These are phyloP conservation scores for Cassiopea xamachana DNA, from an alignment of 30 jellyfish, hydroid and myxozoan species.

Conservation along the genomic window DNA sequence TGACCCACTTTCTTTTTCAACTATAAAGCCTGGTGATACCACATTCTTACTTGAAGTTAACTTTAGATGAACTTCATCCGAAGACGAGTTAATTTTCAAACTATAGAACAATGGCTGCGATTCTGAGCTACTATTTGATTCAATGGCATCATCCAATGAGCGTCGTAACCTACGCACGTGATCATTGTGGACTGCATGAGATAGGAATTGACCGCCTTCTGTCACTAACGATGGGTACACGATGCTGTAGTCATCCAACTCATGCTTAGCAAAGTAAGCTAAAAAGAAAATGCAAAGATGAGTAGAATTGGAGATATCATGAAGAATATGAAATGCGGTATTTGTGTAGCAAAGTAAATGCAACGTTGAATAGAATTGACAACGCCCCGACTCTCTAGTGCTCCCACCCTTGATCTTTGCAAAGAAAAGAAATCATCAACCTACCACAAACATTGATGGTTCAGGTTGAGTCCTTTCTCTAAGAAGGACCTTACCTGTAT, in stretches of 20 bases:
- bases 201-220: constrained; percentile 47
- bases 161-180: constrained; percentile 78
- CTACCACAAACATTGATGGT: too few relatives aligned
- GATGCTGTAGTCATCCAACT: constrained; percentile 70
- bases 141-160: constrained; percentile 43
- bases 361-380: too few relatives aligned
- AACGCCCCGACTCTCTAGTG: too few relatives aligned
- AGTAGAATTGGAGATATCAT: too few relatives aligned
- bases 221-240: constrained; percentile 65
- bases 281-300: not conserved
- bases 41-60: constrained; percentile 29
- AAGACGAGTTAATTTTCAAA: constrained; percentile 43
- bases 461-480: too few relatives aligned
- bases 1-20: constrained; percentile 70
- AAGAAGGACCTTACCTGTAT: too few relatives aligned
- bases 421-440: too few relatives aligned
- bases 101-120: constrained; percentile 46
- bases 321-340: too few relatives aligned
- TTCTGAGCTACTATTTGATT: constrained; percentile 16
- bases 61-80: constrained; percentile 57
- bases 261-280: constrained; percentile 57
- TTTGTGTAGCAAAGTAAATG: too few relatives aligned
- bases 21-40: constrained; percentile 71
- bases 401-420: too few relatives aligned
- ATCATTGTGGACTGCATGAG: constrained; percentile 62